Evolutionary conservation across 2,888 invertebrate species (phyloP).

Genomic region (Parasteatoda lunata): DNA sequence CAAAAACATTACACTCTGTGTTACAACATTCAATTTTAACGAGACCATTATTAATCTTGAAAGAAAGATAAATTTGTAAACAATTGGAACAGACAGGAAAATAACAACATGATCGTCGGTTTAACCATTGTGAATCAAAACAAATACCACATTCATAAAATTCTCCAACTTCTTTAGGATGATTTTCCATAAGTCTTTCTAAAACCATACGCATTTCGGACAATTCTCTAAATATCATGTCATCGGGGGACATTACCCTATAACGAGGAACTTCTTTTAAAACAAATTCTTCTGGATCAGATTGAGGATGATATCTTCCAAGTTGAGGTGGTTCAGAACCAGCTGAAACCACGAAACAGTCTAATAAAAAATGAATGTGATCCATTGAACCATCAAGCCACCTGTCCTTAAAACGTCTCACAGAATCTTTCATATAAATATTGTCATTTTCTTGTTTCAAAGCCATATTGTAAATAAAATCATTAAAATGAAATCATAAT

Average conservation of each 20-base stretch:
- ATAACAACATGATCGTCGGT: conserved; percentile 73
- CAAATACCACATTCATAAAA: conserved; percentile 73
- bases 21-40: conserved; percentile 74
- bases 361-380: conserved; percentile 62
- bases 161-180: conserved; percentile 68
- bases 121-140: conserved; percentile 70
- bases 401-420: neutral
- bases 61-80: conserved; percentile 72
- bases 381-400: conserved; percentile 43
- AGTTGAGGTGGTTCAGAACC: conserved; percentile 58
- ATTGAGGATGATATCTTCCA: conserved; percentile 69
- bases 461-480: too few relatives aligned
- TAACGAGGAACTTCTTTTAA: conserved; percentile 10
- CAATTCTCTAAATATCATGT: conserved; percentile 66
- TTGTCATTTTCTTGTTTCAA: too few relatives aligned
- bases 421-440: too few relatives aligned
- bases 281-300: conserved; percentile 67
- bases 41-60: conserved; percentile 72
- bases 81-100: conserved; percentile 74
- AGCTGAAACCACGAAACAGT: conserved; percentile 69
- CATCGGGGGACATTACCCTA: conserved; percentile 41
- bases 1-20: conserved; percentile 71
- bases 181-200: conserved; percentile 65
- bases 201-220: conserved; percentile 69
- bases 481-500: too few relatives aligned